Conservation (phyloP, 2,797 vertebrate species). For the Fistularia commersonii region DNA sequence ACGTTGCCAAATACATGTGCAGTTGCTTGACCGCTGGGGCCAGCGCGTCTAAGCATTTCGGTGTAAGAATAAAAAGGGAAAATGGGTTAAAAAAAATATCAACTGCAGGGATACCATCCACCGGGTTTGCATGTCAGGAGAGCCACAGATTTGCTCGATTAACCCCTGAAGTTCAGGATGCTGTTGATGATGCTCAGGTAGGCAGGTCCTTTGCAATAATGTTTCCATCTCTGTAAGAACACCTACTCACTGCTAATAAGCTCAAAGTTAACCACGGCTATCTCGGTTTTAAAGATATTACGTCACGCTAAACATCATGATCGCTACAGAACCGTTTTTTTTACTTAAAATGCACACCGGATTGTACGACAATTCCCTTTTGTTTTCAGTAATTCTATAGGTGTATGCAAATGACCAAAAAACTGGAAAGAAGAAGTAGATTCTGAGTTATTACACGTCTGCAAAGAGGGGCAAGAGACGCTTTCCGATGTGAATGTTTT, state of each 20-base stretch:
- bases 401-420: no score
- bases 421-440: no score
- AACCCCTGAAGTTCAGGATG: slow-evolving; percentile 43
- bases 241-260: slow-evolving; percentile 83
- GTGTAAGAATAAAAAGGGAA: slow-evolving; percentile 1
- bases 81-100: slow-evolving; percentile 4
- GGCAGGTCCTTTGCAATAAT: slow-evolving; percentile 72
- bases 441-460: no score
- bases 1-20: slow-evolving; percentile 30
- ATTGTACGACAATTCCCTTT: no score
- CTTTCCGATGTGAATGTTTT: slow-evolving; percentile 31
- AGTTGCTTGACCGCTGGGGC: slow-evolving; percentile 20
- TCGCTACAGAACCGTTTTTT: no score
- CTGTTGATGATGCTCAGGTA: slow-evolving; percentile 76
- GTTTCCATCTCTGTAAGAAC: slow-evolving; percentile 68
- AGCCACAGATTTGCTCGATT: slow-evolving; percentile 16
- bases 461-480: slow-evolving; percentile 9
- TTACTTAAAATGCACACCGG: no score
- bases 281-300: slow-evolving; percentile 43
- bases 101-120: slow-evolving; percentile 12
- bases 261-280: slow-evolving; percentile 73
- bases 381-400: no score
- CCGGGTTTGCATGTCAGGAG: slow-evolving; percentile 4
- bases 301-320: slow-evolving; percentile 56
- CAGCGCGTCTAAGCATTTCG: slow-evolving; percentile 3